Base-by-base conservation (phyloP, 2,888 invertebrate species). In the Tribolium freemani region DNA sequence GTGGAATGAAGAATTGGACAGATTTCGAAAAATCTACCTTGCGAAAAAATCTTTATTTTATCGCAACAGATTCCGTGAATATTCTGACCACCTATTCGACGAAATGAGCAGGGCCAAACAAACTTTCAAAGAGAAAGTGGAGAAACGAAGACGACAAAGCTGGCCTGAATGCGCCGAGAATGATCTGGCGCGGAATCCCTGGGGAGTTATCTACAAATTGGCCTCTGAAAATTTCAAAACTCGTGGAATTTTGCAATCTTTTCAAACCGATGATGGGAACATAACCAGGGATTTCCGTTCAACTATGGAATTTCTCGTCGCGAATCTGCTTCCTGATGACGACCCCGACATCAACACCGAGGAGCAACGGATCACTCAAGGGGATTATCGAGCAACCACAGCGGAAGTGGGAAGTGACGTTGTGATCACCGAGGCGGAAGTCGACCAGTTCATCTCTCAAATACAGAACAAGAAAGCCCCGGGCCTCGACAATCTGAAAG, bases 151-250 rank as follows among this genome's bases (percentile, higher is more conserved):
- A 16, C 16, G 2, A 2, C 1, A 16, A 16, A 1, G 16, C 16
- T 16, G 16, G 16, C 2, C 2, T 1, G 10, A 13, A 13, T 58
- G 44, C 21, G 58, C 26, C 3, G 21, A 38, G n/a, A 44, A 38
- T 8, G 58, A 58, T 16, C 58, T 58, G 44, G 21, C 13, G 0
- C 0, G 4, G 16, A 58, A 58, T 8, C 58, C 58, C n/a, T 58
- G 58, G 58, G 58, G 58, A 10, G 45, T 11, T 5, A 20, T 58
- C n/a, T 58, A 58, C n/a, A 58, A 44, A 13, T 21, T 58, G n/a
- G 58, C 58, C 8, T 13, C 45, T 16, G 45, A 58, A 4, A 58
- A 58, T 45, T 44, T 58, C 16, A 20, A 26, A 13, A 38, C 21
- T 16, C 20, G n/a, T 11, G 44, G 58, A 6, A 13, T 13, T 13